Evolutionary conservation across 2,888 invertebrate genomes (phyloP), one percentile per base, ranked within the genome.

Genomic region (Euproctis similis): DNA sequence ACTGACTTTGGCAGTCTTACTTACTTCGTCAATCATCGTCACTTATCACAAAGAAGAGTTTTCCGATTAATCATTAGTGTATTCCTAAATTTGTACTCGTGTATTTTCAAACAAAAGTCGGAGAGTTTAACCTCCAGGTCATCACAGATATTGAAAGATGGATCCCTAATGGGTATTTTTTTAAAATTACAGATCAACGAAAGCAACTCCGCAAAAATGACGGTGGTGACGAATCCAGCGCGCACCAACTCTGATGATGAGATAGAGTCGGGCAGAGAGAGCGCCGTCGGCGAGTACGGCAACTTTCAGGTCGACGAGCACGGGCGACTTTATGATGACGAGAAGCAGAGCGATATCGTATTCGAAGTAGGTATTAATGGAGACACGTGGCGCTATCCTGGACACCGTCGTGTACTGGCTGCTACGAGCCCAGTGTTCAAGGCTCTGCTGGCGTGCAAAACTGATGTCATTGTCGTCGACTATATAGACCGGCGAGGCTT

Each of bases 301-400:
- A 57, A 53, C 5, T 47, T 62, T 30, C 53, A 42, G 31, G 40
- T 31, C n/a, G 46, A 69, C 28, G 73, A 72, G 29, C 62, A 67
- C 36, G 52, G 55, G 8, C 59, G 74, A 2, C 69, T 86, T 17
- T 86, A 85, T 48, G 85, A 87, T 45, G 73, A 80, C 40, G 87
- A 88, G 62, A 76, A 70, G 31, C 85, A 85, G 39, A 86, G 87
- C 43, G 90, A 89, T 62, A 86, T 89, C 36, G 81, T 84, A 19
- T 88, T 89, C 57, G 81, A 90, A 52, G 91, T 88, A 17, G 90
- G 91, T 9, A 76, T 86, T 43, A 87, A 87, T 30, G 87, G 86
- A 11, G 88, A 89, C 50, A 87, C 87, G 9, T 90, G 89, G 88
- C 85, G 89, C 31, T 88, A 90, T 56, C 89, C 89, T n/a, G 90